A percentile compares a stretch with the other conserved stretches of the same genome.
These are phyloP conservation scores for Lethenteron camtschaticum DNA, from an alignment of 2,113 vertebrate genomes.

Conservation along the genomic window DNA sequence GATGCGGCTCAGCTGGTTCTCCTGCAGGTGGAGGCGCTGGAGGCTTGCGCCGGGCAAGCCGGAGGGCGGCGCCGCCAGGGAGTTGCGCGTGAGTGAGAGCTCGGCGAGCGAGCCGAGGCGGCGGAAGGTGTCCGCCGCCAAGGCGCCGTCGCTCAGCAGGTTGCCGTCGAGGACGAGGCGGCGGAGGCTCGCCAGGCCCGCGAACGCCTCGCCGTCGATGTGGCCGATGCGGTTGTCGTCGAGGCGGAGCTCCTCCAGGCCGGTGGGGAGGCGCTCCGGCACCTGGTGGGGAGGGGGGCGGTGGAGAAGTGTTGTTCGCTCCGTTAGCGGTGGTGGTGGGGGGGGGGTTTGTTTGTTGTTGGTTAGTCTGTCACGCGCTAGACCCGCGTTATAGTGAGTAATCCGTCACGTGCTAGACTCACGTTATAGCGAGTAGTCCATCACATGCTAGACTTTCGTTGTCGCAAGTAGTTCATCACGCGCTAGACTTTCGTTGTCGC, in stretches of 20 bases:
- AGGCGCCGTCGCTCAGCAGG: constrained; percentile 72
- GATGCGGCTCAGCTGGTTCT: constrained; percentile 65
- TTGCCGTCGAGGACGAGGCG: constrained; percentile 75
- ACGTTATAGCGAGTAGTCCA: no score
- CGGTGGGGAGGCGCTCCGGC: constrained; percentile 53
- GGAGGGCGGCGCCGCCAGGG: constrained; percentile 49
- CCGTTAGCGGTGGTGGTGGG: no score
- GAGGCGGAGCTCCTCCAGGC: constrained; percentile 60
- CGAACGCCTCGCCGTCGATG: constrained; percentile 65
- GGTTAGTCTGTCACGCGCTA: no score
- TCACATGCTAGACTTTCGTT: no score
- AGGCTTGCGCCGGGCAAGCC: constrained; percentile 48
- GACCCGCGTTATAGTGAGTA: no score
- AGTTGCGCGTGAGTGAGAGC: constrained; percentile 65
- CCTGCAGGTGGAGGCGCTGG: constrained; percentile 57
- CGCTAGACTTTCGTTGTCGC: no score
- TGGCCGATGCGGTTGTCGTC: constrained; percentile 89
- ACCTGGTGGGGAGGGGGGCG: constrained; percentile 12
- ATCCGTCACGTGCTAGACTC: no score
- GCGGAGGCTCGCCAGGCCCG: constrained; percentile 45
- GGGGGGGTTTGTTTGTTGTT: no score
- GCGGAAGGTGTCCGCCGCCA: constrained; percentile 78
- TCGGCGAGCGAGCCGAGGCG: constrained; percentile 63
- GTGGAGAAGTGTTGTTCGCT: no score
- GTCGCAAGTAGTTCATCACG: no score